Base-by-base conservation (phyloP, 2,888 invertebrate species). In the Drosophila gaucha region DNA sequence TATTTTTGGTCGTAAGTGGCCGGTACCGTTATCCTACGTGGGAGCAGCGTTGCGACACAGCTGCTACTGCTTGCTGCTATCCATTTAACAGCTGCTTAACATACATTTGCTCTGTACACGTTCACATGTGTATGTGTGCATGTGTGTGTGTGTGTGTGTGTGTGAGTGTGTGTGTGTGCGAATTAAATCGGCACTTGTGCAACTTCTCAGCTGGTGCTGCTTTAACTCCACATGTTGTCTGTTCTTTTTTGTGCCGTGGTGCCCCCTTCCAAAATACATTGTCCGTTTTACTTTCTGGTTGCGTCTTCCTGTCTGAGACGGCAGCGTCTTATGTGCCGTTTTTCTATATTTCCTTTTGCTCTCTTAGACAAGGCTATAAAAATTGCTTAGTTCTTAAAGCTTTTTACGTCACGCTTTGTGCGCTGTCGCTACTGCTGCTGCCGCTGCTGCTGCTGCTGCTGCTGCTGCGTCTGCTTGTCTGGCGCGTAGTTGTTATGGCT, bases 301-400 rank as follows among this genome's bases (percentile, higher is more conserved):
- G 20, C 35, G 59, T 63, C 64, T 79, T 78, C 60, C 59, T 63
- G 78, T 84, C 85, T 84, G 72, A 82, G 83, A 78, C 64, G 26
- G 28, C 43, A 50, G 8, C 56, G 60, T 59, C 67, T 83, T 74
- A 67, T 78, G 60, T 64, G 85, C 65, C 60, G 59, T 41, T 68
- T 67, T 83, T 72, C 80, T 68, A 75, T 66, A 59, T 79, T 68
- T 86, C 65, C 64, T 68, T 77, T 79, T 71, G 30, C 62, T 33
- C 59, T 65, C 79, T 83, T 85, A 85, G 82, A 79, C 79, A 79
- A 58, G 83, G 73, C 86, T 76, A 82, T 82, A 87, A 87, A 87
- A 82, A 65, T 82, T 68, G 77, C 78, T 74, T 78, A 66, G 69
- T 69, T 78, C 74, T 77, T 74, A 64, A 73, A 77, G 74, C 74